Evolutionary conservation across 2,113 vertebrate species (phyloP).

Genomic region (Eurypyga helias): DNA sequence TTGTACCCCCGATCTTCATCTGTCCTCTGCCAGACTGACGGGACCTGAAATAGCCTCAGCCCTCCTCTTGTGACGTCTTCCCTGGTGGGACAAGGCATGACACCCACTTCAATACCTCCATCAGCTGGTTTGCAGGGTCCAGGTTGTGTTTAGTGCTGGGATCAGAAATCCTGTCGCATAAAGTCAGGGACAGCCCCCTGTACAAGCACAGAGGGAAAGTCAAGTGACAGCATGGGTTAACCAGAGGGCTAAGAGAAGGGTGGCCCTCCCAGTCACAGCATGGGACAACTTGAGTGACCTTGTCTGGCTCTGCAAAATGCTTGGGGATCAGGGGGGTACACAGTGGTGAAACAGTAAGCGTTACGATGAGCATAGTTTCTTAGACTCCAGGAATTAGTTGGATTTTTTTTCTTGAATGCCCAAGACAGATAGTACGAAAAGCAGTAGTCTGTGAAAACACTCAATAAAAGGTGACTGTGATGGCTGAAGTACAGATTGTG

Average conservation of each 20-base stretch:
- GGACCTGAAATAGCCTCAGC: background rate
- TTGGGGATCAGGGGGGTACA: background rate
- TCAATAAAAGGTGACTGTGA: background rate
- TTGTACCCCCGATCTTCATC: background rate
- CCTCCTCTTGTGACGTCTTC: background rate
- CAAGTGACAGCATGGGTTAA: background rate
- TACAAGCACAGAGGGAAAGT: background rate
- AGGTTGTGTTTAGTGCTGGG: background rate
- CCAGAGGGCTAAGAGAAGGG: background rate
- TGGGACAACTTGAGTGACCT: background rate
- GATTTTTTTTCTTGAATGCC: background rate
- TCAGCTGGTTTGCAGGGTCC: background rate
- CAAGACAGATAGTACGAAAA: background rate
- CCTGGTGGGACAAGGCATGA: background rate
- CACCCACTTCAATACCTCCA: background rate
- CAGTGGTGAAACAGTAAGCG: background rate
- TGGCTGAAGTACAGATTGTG: background rate
- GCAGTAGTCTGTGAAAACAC: background rate
- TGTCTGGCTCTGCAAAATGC: background rate
- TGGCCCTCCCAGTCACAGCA: background rate
- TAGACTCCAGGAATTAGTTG: background rate
- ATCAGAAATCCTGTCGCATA: background rate
- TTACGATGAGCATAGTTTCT: background rate
- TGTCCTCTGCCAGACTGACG: background rate
- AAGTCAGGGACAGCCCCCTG: background rate